Percentiles rank a stretch among this genome's conserved stretches.
Conservation (phyloP, 2,888 invertebrate species). For the Thera britannica region DNA sequence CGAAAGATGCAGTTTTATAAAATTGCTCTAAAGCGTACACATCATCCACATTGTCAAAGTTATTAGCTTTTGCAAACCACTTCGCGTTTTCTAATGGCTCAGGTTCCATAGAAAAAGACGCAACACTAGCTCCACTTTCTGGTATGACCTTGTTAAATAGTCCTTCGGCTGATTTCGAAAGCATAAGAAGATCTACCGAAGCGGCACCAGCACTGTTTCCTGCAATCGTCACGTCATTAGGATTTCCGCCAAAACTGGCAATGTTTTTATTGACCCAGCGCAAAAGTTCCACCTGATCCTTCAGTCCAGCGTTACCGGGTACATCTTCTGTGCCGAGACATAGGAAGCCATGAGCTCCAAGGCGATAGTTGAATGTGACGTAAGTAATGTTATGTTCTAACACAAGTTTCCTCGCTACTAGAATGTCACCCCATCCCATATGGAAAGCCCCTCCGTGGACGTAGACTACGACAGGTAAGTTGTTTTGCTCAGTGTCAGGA, state of each 20-base stretch:
- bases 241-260: slow-evolving; percentile 56
- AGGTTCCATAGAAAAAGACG: slow-evolving; percentile 46
- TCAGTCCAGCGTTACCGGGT: slow-evolving; percentile 60
- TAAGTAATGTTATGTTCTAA: slow-evolving; percentile 44
- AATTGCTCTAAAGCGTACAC: slow-evolving; percentile 56
- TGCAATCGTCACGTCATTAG: slow-evolving; percentile 54
- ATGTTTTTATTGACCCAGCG: slow-evolving; percentile 59
- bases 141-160: slow-evolving; percentile 55
- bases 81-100: slow-evolving; percentile 57
- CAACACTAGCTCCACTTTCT: slow-evolving; percentile 53
- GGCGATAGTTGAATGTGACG: slow-evolving; percentile 52
- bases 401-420: slow-evolving; percentile 38
- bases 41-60: slow-evolving; percentile 50
- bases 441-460: slow-evolving; percentile 54
- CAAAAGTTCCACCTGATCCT: slow-evolving; percentile 55
- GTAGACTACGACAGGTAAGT: slow-evolving; percentile 50
- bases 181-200: slow-evolving; percentile 49
- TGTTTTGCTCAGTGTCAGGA: slow-evolving; percentile 53
- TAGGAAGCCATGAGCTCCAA: slow-evolving; percentile 50
- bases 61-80: slow-evolving; percentile 44
- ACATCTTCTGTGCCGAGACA: slow-evolving; percentile 51
- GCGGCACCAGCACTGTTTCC: slow-evolving; percentile 55
- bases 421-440: slow-evolving; percentile 40
- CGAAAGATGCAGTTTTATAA: slow-evolving; percentile 50
- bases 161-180: slow-evolving; percentile 51